These are phyloP conservation scores for Trypoxylon attenuatum DNA, from an alignment of 2,888 invertebrate species.

Conservation along the genomic window DNA sequence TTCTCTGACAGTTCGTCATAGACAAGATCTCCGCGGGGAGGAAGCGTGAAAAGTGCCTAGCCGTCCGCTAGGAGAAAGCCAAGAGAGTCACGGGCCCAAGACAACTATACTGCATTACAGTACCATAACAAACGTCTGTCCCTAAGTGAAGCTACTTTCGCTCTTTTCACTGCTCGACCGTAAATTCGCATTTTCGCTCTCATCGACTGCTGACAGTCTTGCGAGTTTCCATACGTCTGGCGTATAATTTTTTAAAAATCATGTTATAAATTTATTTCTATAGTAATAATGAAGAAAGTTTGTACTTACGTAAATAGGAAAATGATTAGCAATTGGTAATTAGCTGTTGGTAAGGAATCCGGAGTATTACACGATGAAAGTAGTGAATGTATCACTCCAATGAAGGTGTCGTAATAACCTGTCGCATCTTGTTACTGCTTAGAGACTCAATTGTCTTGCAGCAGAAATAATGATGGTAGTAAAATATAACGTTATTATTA, in stretches of 20 bases:
- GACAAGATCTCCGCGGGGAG: conserved; percentile 19
- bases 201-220: neutral
- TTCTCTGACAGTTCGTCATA: conserved; percentile 28
- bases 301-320: neutral
- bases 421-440: neutral
- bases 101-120: conserved; percentile 21
- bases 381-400: no score
- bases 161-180: conserved; percentile 48
- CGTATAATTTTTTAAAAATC: no score
- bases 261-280: no score
- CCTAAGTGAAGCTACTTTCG: conserved; percentile 46
- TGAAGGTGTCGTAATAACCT: neutral
- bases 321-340: no score
- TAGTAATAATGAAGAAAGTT: neutral
- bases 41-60: conserved; percentile 20
- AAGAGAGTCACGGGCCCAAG: conserved; percentile 17
- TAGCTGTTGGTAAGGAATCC: no score
- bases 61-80: conserved; percentile 31
- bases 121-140: conserved; percentile 29
- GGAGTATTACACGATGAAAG: no score
- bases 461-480: conserved; percentile 37
- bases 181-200: conserved; percentile 44
- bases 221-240: no score
- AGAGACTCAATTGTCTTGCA: conserved; percentile 4
- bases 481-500: conserved; percentile 53